Percentiles rank a stretch among this genome's conserved stretches.
Conservation (phyloP, 2,797 vertebrate species). For the Urophycis tenuis region DNA sequence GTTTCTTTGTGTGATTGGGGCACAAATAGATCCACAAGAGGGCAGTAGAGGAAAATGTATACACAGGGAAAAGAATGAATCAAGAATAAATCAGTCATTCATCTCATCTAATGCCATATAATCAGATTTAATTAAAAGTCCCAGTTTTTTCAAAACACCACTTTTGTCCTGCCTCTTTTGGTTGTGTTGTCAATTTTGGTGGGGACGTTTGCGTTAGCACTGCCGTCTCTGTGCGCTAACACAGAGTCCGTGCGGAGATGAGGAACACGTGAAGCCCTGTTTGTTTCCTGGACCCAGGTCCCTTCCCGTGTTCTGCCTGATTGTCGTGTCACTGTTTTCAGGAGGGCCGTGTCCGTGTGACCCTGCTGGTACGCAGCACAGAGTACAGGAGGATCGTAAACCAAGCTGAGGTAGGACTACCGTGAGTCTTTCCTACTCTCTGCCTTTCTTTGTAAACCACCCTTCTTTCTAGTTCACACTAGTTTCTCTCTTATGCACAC, state of each 20-base stretch:
- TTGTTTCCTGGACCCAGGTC: constrained; percentile 35
- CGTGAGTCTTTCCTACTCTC: constrained; percentile 11
- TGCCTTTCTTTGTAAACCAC: neutral
- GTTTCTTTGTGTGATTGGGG: too few relatives aligned
- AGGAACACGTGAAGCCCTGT: neutral
- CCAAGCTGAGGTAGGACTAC: constrained; percentile 82
- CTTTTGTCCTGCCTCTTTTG: neutral
- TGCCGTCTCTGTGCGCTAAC: too few relatives aligned
- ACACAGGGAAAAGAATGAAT: too few relatives aligned
- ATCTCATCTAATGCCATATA: too few relatives aligned
- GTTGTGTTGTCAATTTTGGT: neutral
- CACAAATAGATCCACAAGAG: neutral
- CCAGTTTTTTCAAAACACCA: too few relatives aligned
- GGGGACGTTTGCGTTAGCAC: too few relatives aligned
- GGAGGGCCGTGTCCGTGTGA: constrained; percentile 88
- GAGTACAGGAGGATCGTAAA: constrained; percentile 92
- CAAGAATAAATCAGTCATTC: too few relatives aligned
- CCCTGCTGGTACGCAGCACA: constrained; percentile 89
- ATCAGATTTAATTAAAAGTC: too few relatives aligned
- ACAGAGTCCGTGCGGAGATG: too few relatives aligned
- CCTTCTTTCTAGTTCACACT: constrained; percentile 21
- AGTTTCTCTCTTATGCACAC: neutral
- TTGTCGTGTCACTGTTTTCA: constrained; percentile 67
- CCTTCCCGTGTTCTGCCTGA: constrained; percentile 53
- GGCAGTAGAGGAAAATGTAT: neutral